A percentile compares a stretch with the other conserved stretches of the same genome.
These are phyloP conservation scores for Eupleurogrammus muticus DNA, from an alignment of 2,797 vertebrate genomes.

Conservation along the genomic window DNA sequence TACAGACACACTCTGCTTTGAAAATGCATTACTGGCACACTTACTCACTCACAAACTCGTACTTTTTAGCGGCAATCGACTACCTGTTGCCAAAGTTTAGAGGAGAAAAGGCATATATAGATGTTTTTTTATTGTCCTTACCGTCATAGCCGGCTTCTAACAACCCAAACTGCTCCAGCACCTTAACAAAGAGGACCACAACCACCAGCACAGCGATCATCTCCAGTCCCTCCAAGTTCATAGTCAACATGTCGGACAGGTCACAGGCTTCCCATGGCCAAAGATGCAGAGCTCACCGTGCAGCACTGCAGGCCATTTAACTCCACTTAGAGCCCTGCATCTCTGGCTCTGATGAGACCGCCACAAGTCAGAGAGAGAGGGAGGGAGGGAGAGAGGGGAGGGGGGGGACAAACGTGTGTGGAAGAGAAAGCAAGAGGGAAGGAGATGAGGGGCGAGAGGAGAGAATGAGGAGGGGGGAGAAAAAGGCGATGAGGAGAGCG, in stretches of 20 bases:
- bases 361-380: conserved; percentile 52
- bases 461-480: conserved; percentile 29
- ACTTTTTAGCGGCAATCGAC: too few relatives aligned
- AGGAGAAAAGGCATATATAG: too few relatives aligned
- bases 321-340: conserved; percentile 83
- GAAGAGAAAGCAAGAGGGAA: conserved; percentile 56
- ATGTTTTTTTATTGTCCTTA: conserved; percentile 83
- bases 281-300: conserved; percentile 69
- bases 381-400: conserved; percentile 41
- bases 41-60: background rate
- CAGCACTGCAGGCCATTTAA: conserved; percentile 84
- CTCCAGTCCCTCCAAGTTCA: conserved; percentile 98
- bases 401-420: conserved; percentile 38
- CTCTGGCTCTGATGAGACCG: conserved; percentile 69
- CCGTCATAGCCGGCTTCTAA: conserved; percentile 93
- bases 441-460: conserved; percentile 50
- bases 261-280: conserved; percentile 87
- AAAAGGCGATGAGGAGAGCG: conserved; percentile 43
- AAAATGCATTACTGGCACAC: too few relatives aligned
- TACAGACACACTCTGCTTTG: background rate
- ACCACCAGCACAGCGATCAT: conserved; percentile 97
- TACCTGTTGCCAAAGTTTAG: too few relatives aligned
- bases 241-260: conserved; percentile 84
- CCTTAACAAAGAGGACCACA: conserved; percentile 96
- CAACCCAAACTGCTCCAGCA: conserved; percentile 97